phyloP scores from a whole-genome alignment of 2,888 invertebrate genomes.

The Drosophila rellima region DNA sequence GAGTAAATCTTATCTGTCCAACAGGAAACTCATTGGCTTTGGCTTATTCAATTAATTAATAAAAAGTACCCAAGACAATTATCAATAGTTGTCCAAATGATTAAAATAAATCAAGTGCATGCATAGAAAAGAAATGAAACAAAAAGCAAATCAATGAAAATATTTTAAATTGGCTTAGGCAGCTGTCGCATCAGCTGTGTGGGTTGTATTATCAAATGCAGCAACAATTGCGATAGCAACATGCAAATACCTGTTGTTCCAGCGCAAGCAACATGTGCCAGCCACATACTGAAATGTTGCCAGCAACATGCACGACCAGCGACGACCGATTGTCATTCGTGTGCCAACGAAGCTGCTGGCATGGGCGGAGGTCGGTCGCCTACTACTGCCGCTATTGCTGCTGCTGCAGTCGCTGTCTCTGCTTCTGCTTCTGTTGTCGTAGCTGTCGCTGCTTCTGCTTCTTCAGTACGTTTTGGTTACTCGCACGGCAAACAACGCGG shows the following conservation, averaged over 20 bases:
- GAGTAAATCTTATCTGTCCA: conserved; percentile 46
- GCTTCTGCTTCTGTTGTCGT: conserved; percentile 26
- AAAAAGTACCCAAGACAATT: conserved; percentile 21
- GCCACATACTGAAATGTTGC: conserved; percentile 41
- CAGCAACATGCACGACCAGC: conserved; percentile 51
- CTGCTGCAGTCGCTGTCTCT: conserved; percentile 30
- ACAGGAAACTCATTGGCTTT: conserved; percentile 49
- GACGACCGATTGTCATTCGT: conserved; percentile 32
- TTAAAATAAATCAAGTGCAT: conserved; percentile 51
- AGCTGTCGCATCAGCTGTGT: conserved; percentile 23
- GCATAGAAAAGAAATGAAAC: conserved; percentile 1
- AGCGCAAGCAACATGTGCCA: conserved; percentile 3
- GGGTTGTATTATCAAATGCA: conserved; percentile 44
- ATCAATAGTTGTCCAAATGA: conserved; percentile 24
- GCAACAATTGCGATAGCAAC: conserved; percentile 35
- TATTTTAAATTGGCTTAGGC: conserved; percentile 9
- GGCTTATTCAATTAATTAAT: conserved; percentile 68
- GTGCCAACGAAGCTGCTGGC: conserved; percentile 32
- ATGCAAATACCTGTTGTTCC: conserved; percentile 53
- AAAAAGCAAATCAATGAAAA: background rate
- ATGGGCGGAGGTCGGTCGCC: conserved; percentile 13
- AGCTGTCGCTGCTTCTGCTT: conserved; percentile 37
- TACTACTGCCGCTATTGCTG: conserved; percentile 31
- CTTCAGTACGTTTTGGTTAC: conserved; percentile 72
- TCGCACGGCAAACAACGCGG: conserved; percentile 66